Base-by-base conservation (phyloP, 2,888 invertebrate genomes). In the Colostygia pectinataria region DNA sequence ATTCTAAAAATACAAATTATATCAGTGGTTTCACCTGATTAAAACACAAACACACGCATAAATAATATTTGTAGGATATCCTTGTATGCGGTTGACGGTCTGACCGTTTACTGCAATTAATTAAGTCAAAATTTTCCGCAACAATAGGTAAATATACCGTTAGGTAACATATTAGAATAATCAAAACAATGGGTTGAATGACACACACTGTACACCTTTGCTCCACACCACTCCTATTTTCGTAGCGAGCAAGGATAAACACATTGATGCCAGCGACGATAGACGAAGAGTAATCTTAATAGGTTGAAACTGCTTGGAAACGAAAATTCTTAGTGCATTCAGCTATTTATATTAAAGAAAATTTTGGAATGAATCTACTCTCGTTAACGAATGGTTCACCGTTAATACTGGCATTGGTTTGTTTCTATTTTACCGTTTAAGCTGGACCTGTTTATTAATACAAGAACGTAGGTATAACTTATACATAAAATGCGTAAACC, bases 291-390 rank as follows among this genome's bases (percentile, higher is more conserved):
- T 40, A 42, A 29, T 46, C 38, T 42, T 25, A 42, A 37, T 13
- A 40, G 36, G 9, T 18, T 50, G 43, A 23, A 13, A 34, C 34
- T n/a, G n/a, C n/a, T 34, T 34, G 23, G 55, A 59, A 53, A 59
- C 37, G 36, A 59, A 47, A 55, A 57, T 53, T 36, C 10, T 23
- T 28, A 29, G 28, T 68, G 59, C 62, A 67, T 55, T 63, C 50
- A 44, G 54, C 45, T 69, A 72, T 73, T 65, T 62, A 65, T 71
- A 68, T 59, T n/a, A n/a, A n/a, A n/a, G n/a, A 63, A 50, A 66
- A 59, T 69, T 70, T 74, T 74, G 71, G 66, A 66, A 63, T 61
- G 60, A 63, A 62, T 67, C 54, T 55, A 43, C 32, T 45, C 49
- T 52, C 12, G 28, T 54, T 57, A 53, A 61, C 53, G 55, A 59